A percentile compares a stretch with the other conserved stretches of the same genome.
phyloP scores from a whole-genome alignment of 2,113 vertebrate genomes.

The Crotophaga sulcirostris region DNA sequence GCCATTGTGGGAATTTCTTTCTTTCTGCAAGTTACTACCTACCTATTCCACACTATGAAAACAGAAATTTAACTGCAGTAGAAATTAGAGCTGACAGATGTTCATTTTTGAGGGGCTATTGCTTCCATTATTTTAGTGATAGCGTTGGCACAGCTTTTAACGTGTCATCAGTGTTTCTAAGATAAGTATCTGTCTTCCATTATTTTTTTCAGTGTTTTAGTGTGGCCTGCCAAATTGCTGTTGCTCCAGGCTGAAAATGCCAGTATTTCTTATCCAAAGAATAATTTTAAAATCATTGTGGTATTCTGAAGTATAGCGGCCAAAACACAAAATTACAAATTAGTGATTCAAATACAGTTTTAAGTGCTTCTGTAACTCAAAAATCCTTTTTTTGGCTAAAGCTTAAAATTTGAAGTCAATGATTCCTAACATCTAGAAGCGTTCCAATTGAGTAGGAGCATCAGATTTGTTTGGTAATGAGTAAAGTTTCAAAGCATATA shows the following conservation, averaged over 20 bases:
- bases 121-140: not conserved
- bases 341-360: not conserved
- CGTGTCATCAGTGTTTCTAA: slow-evolving; percentile 18
- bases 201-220: not conserved
- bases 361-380: not conserved
- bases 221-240: not conserved
- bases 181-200: not conserved
- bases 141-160: slow-evolving; percentile 14
- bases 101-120: not conserved
- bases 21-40: not conserved
- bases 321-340: not conserved
- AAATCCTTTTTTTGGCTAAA: not conserved
- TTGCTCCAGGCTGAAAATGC: slow-evolving; percentile 20
- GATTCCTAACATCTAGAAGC: not conserved
- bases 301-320: not conserved
- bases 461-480: not conserved
- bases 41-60: not conserved
- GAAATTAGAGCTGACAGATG: not conserved
- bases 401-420: not conserved
- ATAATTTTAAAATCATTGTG: not conserved
- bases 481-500: not conserved
- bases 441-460: not conserved
- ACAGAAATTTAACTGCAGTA: not conserved
- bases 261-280: not conserved
- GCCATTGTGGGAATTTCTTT: not conserved